Percentiles rank a stretch among this genome's conserved stretches.
phyloP scores from a whole-genome alignment of 2,797 vertebrate species.

The Rhinichthys osculus region DNA sequence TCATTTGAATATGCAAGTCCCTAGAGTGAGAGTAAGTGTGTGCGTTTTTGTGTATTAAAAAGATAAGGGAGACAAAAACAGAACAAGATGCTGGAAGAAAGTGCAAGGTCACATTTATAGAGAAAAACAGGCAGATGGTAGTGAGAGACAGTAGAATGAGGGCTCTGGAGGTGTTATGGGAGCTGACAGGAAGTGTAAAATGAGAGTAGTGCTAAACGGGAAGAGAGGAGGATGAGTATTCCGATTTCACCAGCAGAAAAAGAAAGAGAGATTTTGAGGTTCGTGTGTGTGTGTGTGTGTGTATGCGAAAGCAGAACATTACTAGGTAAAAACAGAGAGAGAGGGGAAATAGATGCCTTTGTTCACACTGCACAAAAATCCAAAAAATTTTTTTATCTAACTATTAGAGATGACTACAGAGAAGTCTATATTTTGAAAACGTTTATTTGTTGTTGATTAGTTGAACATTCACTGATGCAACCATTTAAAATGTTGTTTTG shows the following conservation, averaged over 20 bases:
- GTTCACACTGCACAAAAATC: background rate
- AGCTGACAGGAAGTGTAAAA: constrained; percentile 64
- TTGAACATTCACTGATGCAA: background rate
- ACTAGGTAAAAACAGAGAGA: background rate
- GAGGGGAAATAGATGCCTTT: background rate
- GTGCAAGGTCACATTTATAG: background rate
- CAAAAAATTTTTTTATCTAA: background rate
- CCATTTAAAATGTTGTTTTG: background rate
- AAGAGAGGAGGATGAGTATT: constrained; percentile 53
- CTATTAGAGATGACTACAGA: background rate
- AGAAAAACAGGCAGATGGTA: constrained; percentile 13
- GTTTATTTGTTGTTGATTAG: background rate
- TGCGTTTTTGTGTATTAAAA: constrained; percentile 20
- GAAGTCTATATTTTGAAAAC: background rate
- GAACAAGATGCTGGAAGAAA: constrained; percentile 24
- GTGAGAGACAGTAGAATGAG: constrained; percentile 12
- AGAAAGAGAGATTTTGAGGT: constrained; percentile 3
- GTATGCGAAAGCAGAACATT: background rate
- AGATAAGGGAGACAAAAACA: constrained; percentile 33
- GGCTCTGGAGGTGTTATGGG: constrained; percentile 17
- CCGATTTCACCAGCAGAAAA: constrained; percentile 25
- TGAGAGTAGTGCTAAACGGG: constrained; percentile 55
- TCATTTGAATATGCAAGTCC: background rate
- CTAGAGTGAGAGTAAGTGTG: background rate
- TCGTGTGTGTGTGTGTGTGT: background rate